These are phyloP conservation scores for Crossaster papposus DNA, from an alignment of 53 echinoderm and acorn worm genomes.

Conservation along the genomic window DNA sequence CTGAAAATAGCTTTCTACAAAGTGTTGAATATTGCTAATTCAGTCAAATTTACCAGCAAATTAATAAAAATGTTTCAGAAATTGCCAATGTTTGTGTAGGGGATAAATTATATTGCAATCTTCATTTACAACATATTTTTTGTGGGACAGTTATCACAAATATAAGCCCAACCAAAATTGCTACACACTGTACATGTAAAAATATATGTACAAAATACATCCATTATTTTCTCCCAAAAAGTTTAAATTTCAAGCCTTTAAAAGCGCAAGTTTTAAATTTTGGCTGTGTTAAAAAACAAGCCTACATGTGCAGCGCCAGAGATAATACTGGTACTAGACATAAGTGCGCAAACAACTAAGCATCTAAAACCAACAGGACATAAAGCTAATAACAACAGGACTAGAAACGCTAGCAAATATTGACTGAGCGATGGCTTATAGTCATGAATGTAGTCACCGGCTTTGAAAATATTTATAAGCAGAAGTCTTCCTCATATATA, in stretches of 20 bases:
- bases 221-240: background rate
- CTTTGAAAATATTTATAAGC: background rate
- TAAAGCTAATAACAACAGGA: background rate
- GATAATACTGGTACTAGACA: constrained; percentile 8
- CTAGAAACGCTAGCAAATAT: background rate
- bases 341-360: background rate
- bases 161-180: too few species aligned
- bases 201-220: too few species aligned
- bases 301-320: background rate
- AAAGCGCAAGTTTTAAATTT: background rate
- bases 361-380: constrained; percentile 5
- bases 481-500: background rate
- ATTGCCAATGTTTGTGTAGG: too few species aligned
- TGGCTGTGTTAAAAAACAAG: background rate
- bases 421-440: background rate
- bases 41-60: too few species aligned
- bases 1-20: too few species aligned
- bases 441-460: background rate
- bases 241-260: background rate
- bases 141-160: too few species aligned
- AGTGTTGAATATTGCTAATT: too few species aligned
- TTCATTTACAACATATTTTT: too few species aligned
- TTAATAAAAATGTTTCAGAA: too few species aligned
- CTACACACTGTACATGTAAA: too few species aligned
- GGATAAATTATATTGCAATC: too few species aligned